Percentiles rank a stretch among this genome's conserved stretches.
Conservation (phyloP, 1,140 invertebrate genomes). For the Aphaenogaster floridana region DNA sequence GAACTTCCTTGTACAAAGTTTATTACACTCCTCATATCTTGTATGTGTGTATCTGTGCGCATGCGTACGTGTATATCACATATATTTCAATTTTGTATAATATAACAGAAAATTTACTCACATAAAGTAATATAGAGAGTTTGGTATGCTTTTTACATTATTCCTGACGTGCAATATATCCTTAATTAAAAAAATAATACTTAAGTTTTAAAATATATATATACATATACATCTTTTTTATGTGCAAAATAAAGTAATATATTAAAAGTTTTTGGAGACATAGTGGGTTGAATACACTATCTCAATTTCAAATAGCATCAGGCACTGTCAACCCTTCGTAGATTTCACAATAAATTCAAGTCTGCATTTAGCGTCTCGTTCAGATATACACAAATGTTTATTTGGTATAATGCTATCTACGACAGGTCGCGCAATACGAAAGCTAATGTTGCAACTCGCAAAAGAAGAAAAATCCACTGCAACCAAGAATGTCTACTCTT, state of each 20-base stretch:
- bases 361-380: conserved; percentile 43
- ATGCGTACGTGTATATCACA: neutral
- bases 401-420: conserved; percentile 49
- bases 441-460: conserved; percentile 59
- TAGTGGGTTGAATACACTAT: conserved; percentile 67
- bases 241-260: conserved; percentile 17
- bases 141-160: neutral
- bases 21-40: neutral
- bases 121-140: neutral
- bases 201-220: neutral
- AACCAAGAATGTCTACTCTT: conserved; percentile 72
- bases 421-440: conserved; percentile 42
- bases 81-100: neutral
- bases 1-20: conserved; percentile 12
- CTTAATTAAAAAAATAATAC: conserved; percentile 9
- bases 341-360: conserved; percentile 68
- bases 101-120: conserved; percentile 16
- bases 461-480: conserved; percentile 75
- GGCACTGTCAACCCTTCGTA: conserved; percentile 80
- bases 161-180: neutral
- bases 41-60: neutral
- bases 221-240: neutral
- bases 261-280: conserved; percentile 16
- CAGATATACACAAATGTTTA: conserved; percentile 57
- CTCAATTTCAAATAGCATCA: conserved; percentile 74